A percentile compares a stretch with the other conserved stretches of the same genome.
phyloP scores from a whole-genome alignment of 1,140 invertebrate genomes.

The Hypsibius dujardini region DNA sequence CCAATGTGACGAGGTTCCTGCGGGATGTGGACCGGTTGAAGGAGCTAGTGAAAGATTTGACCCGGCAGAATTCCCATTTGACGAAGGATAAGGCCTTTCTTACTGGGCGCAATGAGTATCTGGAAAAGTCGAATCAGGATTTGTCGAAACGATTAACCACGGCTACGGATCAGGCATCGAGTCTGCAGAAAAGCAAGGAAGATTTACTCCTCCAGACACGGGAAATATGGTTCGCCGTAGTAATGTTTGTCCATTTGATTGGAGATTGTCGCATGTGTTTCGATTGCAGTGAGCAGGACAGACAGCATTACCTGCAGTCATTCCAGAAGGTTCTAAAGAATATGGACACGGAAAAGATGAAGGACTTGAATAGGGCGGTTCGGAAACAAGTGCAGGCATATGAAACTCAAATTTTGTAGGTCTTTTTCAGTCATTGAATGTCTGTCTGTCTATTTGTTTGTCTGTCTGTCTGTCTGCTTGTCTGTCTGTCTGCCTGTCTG shows the following conservation, averaged over 20 bases:
- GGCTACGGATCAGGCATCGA: background rate
- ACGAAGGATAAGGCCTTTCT: slow-evolving; percentile 8
- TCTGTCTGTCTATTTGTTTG: no score
- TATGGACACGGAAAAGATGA: slow-evolving; percentile 10
- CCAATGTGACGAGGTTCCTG: background rate
- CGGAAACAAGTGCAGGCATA: background rate
- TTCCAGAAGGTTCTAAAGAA: slow-evolving; percentile 12
- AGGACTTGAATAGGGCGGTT: background rate
- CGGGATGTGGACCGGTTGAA: background rate
- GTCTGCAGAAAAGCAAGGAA: background rate
- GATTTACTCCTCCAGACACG: background rate
- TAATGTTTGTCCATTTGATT: background rate
- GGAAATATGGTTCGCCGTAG: no score
- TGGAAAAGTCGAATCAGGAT: slow-evolving; percentile 1
- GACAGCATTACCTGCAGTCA: background rate
- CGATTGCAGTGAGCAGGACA: background rate
- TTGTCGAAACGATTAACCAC: background rate
- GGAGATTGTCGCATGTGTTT: background rate
- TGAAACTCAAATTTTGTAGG: slow-evolving; percentile 1
- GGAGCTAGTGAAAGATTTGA: background rate
- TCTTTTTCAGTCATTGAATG: no score
- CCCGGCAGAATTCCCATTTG: background rate
- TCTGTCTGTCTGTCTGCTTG: no score
- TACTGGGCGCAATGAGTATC: background rate
- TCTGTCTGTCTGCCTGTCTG: no score